These are phyloP conservation scores for Melanerpes aurifrons DNA, from an alignment of 2,113 vertebrate species.

Conservation along the genomic window DNA sequence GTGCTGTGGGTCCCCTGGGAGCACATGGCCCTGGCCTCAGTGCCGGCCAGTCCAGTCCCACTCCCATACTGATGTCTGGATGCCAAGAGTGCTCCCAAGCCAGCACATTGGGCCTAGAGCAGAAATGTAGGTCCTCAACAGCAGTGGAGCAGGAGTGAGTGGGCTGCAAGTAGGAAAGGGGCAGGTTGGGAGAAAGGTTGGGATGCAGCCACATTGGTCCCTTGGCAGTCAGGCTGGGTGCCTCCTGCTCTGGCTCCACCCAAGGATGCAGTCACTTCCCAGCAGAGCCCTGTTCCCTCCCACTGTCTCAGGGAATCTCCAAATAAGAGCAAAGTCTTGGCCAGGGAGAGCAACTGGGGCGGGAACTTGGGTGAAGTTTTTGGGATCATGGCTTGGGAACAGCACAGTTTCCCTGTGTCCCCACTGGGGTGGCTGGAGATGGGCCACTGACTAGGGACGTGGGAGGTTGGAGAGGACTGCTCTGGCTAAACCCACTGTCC, in stretches of 20 bases:
- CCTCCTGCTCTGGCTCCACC: conserved; percentile 47
- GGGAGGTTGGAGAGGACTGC: accelerated
- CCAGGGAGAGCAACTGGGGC: not conserved
- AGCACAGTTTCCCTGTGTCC: not conserved
- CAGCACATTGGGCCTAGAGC: accelerated
- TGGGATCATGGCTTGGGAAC: not conserved
- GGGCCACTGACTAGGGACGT: accelerated
- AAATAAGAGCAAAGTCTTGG: conserved; percentile 68
- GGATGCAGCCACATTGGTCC: not conserved
- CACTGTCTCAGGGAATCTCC: conserved; percentile 49
- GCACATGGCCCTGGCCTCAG: not conserved
- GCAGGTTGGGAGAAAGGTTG: not conserved
- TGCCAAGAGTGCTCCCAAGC: not conserved
- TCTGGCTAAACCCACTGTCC: not conserved
- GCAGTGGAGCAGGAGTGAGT: not conserved
- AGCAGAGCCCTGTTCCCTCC: conserved; percentile 43
- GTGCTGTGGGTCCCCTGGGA: not conserved
- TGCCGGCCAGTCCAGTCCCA: accelerated
- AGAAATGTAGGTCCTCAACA: not conserved
- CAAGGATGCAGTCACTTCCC: conserved; percentile 55
- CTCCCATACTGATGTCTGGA: not conserved
- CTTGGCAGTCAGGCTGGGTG: not conserved
- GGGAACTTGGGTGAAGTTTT: conserved; percentile 36
- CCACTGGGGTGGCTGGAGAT: not conserved
- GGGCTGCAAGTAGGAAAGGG: not conserved